Evolutionary conservation across 1,140 invertebrate species (phyloP).

Genomic region (Thaumatotibia leucotreta): DNA sequence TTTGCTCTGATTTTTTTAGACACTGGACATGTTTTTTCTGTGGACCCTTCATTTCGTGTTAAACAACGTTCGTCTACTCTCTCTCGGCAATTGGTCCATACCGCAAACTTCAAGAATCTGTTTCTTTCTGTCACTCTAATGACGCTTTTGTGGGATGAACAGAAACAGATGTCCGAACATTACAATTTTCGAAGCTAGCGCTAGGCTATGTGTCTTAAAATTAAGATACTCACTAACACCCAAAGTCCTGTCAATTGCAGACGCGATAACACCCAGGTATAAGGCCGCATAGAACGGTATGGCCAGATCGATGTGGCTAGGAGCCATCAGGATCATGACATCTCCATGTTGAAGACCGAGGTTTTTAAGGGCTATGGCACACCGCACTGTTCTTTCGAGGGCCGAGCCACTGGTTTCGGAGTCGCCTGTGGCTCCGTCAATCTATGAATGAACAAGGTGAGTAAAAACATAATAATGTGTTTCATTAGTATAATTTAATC

Average conservation of each 20-base stretch:
- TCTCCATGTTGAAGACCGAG: slow-evolving; percentile 62
- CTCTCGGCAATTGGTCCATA: too few relatives aligned
- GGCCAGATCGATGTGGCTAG: slow-evolving; percentile 46
- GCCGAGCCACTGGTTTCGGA: slow-evolving; percentile 58
- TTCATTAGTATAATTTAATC: too few relatives aligned
- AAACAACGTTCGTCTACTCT: too few relatives aligned
- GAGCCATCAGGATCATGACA: slow-evolving; percentile 55
- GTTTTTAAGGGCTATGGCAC: slow-evolving; percentile 45
- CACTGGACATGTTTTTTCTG: too few relatives aligned
- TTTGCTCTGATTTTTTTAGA: too few relatives aligned
- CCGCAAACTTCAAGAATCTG: too few relatives aligned
- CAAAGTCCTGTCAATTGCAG: slow-evolving; percentile 38
- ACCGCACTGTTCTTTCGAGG: slow-evolving; percentile 37
- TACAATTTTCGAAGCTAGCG: too few relatives aligned
- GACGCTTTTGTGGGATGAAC: too few relatives aligned
- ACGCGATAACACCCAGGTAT: slow-evolving; percentile 35
- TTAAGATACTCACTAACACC: slow-evolving; percentile 38
- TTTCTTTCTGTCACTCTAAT: too few relatives aligned
- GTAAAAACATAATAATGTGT: too few relatives aligned
- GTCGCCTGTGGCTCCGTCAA: slow-evolving; percentile 60
- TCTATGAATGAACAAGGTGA: slow-evolving; percentile 37
- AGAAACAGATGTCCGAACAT: too few relatives aligned
- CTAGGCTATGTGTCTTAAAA: background rate
- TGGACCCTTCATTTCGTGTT: too few relatives aligned
- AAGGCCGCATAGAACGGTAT: slow-evolving; percentile 58